Percentiles rank a stretch among this genome's conserved stretches.
These are phyloP conservation scores for Lepisosteus oculatus DNA, from an alignment of 2,113 vertebrate species.

Conservation along the genomic window DNA sequence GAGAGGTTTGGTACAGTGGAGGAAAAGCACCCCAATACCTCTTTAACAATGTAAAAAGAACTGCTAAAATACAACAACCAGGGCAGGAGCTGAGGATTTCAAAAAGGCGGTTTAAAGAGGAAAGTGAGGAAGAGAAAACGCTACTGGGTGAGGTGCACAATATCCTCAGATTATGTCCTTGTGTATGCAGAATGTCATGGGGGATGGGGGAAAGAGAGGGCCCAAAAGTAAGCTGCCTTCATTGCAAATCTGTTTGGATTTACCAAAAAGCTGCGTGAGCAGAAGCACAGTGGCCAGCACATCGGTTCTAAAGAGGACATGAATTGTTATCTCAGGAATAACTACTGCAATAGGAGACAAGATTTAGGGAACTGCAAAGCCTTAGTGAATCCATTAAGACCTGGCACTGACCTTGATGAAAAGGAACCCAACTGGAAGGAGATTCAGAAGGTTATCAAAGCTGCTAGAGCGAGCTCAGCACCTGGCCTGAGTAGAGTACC, in stretches of 20 bases:
- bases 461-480: not conserved
- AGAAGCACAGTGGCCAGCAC: constrained; percentile 7
- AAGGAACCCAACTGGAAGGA: not conserved
- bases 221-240: not conserved
- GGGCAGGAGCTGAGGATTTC: too few species aligned
- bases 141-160: not conserved
- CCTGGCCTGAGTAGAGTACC: constrained; percentile 11
- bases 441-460: constrained; percentile 3
- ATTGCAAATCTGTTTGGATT: constrained; percentile 12
- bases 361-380: not conserved
- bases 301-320: constrained; percentile 10
- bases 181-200: not conserved
- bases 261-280: constrained; percentile 4
- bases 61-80: too few species aligned
- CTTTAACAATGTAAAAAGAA: too few species aligned
- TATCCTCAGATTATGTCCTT: not conserved
- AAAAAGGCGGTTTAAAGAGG: constrained; percentile 4
- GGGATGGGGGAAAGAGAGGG: not conserved
- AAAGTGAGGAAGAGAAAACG: not conserved
- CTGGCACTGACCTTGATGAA: not conserved
- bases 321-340: not conserved
- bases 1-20: too few species aligned
- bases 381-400: not conserved
- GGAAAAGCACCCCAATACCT: too few species aligned
- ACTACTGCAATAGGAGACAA: constrained; percentile 1